These are phyloP conservation scores for Porites rus DNA, from an alignment of 92 coral and sea anemone genomes.

Conservation along the genomic window DNA sequence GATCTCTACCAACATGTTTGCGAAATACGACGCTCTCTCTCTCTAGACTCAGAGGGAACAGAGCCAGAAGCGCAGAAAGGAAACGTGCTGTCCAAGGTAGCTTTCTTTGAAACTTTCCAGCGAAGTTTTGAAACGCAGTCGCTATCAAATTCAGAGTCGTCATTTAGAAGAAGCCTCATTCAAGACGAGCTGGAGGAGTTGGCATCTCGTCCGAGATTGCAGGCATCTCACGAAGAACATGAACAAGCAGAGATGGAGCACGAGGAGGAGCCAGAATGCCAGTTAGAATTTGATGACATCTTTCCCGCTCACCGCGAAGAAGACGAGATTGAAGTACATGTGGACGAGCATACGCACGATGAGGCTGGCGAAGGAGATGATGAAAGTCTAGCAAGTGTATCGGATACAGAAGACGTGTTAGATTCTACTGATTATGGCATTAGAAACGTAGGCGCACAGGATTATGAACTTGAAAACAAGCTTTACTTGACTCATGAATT, in stretches of 20 bases:
- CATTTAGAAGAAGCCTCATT: slow-evolving; percentile 59
- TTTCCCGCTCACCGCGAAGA: slow-evolving; percentile 87
- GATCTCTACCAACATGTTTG: slow-evolving; percentile 39
- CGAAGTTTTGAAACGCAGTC: slow-evolving; percentile 38
- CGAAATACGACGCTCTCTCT: slow-evolving; percentile 76
- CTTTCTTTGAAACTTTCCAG: slow-evolving; percentile 73
- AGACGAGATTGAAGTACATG: slow-evolving; percentile 56
- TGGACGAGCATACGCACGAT: slow-evolving; percentile 65
- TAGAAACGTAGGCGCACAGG: slow-evolving; percentile 12
- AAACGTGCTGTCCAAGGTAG: slow-evolving; percentile 68
- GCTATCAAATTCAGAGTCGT: slow-evolving; percentile 44
- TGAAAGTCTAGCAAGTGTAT: slow-evolving; percentile 77
- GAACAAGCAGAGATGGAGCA: slow-evolving; percentile 27
- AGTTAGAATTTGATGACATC: slow-evolving; percentile 89
- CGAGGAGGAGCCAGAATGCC: slow-evolving; percentile 72
- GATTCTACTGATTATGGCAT: slow-evolving; percentile 16
- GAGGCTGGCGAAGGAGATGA: slow-evolving; percentile 76
- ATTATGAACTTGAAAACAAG: slow-evolving; percentile 7
- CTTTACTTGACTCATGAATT: slow-evolving; percentile 14
- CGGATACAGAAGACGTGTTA: slow-evolving; percentile 71
- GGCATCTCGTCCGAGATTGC: slow-evolving; percentile 29
- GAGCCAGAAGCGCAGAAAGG: slow-evolving; percentile 78
- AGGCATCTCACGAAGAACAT: slow-evolving; percentile 17
- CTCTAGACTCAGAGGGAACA: slow-evolving; percentile 80
- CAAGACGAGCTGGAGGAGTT: slow-evolving; percentile 58